Conservation (phyloP, 2,888 invertebrate genomes). For the Sminthurinus aureus region DNA sequence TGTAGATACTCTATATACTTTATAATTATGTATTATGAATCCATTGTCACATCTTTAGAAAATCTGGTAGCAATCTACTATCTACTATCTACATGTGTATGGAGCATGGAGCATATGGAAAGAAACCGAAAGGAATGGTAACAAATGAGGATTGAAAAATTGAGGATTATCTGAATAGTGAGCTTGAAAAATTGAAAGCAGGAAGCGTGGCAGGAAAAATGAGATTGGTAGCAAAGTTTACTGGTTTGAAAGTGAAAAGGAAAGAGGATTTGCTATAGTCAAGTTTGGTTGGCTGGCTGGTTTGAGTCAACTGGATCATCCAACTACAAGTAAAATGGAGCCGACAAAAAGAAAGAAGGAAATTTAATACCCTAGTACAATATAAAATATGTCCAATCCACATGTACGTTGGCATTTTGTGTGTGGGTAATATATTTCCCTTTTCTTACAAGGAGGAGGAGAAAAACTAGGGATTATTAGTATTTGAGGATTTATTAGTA, state of each 20-base stretch:
- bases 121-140: no score
- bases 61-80: no score
- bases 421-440: no score
- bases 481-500: no score
- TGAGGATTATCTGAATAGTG: neutral
- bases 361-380: neutral
- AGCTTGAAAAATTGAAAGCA: neutral
- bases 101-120: neutral
- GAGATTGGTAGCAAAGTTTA: neutral
- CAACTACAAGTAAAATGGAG: slow-evolving; percentile 27
- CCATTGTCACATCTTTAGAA: no score
- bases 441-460: neutral
- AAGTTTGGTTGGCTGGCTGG: neutral
- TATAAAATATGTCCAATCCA: neutral
- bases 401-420: no score
- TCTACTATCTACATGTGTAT: no score
- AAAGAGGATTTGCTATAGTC: slow-evolving; percentile 30
- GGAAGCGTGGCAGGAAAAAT: neutral
- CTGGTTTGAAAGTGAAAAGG: neutral
- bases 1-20: no score
- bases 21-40: no score
- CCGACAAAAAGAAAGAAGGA: slow-evolving; percentile 30
- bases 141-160: neutral
- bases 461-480: neutral
- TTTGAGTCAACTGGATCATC: slow-evolving; percentile 27